Conservation (phyloP, 2,113 vertebrate genomes). For the Caranx ignobilis region DNA sequence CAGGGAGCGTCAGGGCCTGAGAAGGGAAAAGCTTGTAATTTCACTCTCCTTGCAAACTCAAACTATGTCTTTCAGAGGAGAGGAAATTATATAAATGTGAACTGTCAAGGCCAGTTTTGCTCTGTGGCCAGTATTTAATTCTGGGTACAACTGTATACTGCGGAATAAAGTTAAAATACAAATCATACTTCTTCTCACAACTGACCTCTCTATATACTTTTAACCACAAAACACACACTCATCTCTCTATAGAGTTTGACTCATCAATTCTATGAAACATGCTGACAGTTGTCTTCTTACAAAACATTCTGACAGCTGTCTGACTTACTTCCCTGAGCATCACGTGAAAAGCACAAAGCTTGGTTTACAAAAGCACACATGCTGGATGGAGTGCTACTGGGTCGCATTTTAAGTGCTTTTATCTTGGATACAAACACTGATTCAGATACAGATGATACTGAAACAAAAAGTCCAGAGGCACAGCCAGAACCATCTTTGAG, state of each 20-base stretch:
- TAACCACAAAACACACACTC: conserved; percentile 15
- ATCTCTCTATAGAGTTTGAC: conserved; percentile 4
- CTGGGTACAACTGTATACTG: background rate
- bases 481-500: background rate
- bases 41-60: conserved; percentile 15
- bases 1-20: background rate
- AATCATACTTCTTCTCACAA: conserved; percentile 23
- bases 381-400: background rate
- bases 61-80: conserved; percentile 22
- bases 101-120: conserved; percentile 2
- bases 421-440: background rate
- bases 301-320: conserved; percentile 18
- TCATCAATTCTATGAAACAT: conserved; percentile 37
- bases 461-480: background rate
- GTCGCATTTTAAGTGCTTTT: background rate
- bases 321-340: conserved; percentile 64
- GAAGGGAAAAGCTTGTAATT: conserved; percentile 41
- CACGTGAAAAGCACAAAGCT: conserved; percentile 36
- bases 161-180: conserved; percentile 12
- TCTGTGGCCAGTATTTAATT: conserved; percentile 1
- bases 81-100: conserved; percentile 29
- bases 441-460: background rate
- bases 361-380: background rate
- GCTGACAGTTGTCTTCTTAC: conserved; percentile 43
- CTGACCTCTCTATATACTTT: background rate